Percentiles rank a stretch among this genome's conserved stretches.
Evolutionary conservation across 2,113 vertebrate genomes (phyloP).

Genomic region (Campylomormyrus numenius): DNA sequence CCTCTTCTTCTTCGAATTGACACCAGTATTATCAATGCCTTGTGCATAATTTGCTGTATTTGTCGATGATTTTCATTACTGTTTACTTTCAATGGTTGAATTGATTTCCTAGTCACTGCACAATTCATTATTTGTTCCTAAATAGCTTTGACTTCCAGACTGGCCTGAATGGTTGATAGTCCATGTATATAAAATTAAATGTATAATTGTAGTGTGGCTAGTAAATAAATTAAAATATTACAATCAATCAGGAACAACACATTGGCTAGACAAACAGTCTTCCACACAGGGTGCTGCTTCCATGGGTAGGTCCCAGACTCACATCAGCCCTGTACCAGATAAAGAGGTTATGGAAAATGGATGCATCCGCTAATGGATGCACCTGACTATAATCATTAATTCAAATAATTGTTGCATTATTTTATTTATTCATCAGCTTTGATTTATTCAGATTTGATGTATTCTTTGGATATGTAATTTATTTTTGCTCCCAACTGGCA

Average conservation of each 20-base stretch:
- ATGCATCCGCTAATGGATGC: background rate
- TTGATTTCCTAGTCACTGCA: background rate
- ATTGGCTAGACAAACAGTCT: background rate
- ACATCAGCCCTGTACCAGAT: background rate
- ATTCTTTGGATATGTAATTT: background rate
- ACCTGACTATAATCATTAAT: background rate
- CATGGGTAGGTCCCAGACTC: background rate
- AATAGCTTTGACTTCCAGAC: background rate
- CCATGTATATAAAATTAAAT: background rate
- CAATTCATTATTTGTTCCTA: background rate
- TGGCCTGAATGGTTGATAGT: background rate
- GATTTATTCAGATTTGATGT: background rate
- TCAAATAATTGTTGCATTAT: background rate
- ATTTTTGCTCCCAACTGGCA: background rate
- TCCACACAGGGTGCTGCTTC: background rate
- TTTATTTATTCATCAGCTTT: background rate
- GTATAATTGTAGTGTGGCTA: background rate
- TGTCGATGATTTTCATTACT: conserved; percentile 1
- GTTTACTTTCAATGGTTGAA: background rate
- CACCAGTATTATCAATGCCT: background rate
- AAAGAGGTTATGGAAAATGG: background rate
- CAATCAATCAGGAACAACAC: background rate
- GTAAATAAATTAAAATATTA: background rate
- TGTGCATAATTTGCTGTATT: background rate
- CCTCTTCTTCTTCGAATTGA: background rate